Conservation (phyloP, 2,797 vertebrate genomes). For the Enteromius argenteus region DNA sequence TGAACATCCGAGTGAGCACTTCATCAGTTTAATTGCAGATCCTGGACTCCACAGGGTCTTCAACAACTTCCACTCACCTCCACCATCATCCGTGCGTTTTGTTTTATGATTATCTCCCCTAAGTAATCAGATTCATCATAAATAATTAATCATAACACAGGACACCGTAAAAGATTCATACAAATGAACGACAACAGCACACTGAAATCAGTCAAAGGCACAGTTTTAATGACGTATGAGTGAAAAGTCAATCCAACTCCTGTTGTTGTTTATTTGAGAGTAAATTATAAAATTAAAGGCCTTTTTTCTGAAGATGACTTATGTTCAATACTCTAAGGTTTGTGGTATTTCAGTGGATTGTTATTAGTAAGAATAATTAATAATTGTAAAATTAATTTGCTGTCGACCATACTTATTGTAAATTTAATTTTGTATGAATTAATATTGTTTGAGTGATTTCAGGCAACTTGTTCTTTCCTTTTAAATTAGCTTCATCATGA, state of each 20-base stretch:
- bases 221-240: background rate
- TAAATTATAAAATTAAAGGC: background rate
- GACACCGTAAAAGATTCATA: background rate
- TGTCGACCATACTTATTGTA: background rate
- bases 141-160: background rate
- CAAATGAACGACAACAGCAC: background rate
- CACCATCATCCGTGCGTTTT: background rate
- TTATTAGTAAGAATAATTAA: background rate
- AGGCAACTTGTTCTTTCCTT: background rate
- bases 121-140: background rate
- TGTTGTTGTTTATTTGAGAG: conserved; percentile 29
- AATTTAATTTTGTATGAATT: background rate
- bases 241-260: conserved; percentile 9
- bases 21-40: conserved; percentile 48
- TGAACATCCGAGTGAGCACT: conserved; percentile 25
- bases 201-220: background rate
- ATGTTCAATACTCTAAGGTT: background rate
- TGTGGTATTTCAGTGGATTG: background rate
- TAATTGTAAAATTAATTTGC: background rate
- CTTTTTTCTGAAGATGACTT: background rate
- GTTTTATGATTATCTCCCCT: conserved; percentile 20
- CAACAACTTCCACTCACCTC: conserved; percentile 18
- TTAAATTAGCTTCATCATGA: background rate
- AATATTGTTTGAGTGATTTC: background rate
- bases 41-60: conserved; percentile 1